Evolutionary conservation across 2,888 invertebrate species (phyloP), one percentile per base, ranked within the genome.

Genomic region (Melolontha melolontha): DNA sequence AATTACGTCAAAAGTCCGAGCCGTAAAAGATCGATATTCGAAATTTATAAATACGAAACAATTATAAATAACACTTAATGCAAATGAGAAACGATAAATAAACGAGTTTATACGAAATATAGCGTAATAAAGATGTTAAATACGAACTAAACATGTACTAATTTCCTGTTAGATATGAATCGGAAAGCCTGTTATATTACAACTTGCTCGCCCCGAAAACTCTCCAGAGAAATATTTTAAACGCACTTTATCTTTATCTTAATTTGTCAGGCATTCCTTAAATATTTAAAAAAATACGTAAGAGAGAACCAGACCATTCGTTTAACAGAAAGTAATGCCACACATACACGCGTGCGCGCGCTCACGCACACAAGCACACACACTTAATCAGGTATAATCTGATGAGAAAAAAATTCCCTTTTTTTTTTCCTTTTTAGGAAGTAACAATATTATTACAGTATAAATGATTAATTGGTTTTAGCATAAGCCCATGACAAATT

Each of bases 211-310:
- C 51, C n/a, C 27, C 29, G n/a, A 17, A 39, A 40, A 54, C 54
- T 40, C 40, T 40, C 54, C 16, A 54, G 54, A 40, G 54, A 54
- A 52, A 40, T 54, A 54, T 54, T 40, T 54, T 54, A 54, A 54
- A 54, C 59, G 29, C 59, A 44, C 44, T 59, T 59, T 44, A 44
- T 44, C 44, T 44, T 59, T 59, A 59, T 59, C 59, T 59, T 59
- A 59, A 59, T 59, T 59, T 59, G 59, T 59, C 59, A 59, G 59
- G 44, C 59, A 59, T 59, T 59, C 59, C 44, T 59, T 59, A 59
- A 59, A 59, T 59, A 59, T 59, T 59, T 59, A 47, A 10, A 34
- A n/a, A 10, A 34, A 34, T 34, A 34, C 34, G 10, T 34, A 10
- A 34, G 34, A 34, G 34, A 34, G 34, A 34, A 10, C 10, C 1